Evolutionary conservation across 2,888 invertebrate species (phyloP), one percentile per base, ranked within the genome.

Genomic region (Eilema griseolum): DNA sequence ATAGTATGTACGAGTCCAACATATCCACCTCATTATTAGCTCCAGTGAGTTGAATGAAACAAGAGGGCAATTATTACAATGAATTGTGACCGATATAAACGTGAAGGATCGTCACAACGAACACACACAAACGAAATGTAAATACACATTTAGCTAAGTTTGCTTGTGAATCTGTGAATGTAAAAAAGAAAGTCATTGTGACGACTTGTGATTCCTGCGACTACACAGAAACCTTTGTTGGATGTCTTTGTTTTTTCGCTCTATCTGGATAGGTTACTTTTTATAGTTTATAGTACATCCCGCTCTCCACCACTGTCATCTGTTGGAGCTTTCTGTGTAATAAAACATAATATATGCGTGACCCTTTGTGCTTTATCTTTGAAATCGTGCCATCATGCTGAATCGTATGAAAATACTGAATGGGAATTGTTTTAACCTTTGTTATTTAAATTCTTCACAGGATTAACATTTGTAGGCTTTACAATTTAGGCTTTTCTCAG

Each of bases 141-240:
- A 52, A 52, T 52, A n/a, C n/a, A 52, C n/a, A 52, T 52, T n/a
- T 26, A 37, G 16, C 59, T 28, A 59, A 14, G 24, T 26, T 59
- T 12, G 28, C 46, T 57, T 31, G 23, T 61, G n/a, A 67, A 71
- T 52, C 60, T 14, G 61, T 37, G 70, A 67, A 70, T 72, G 64
- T 28, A 56, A 65, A 67, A 52, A 62, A 16, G 62, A 57, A 64
- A 59, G 57, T 66, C 66, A 56, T 56, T 57, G 37, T 20, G 61
- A 63, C 14, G 28, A 59, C 28, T 59, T 26, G 24, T 7, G 59
- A 61, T 61, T 33, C 63, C 56, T 46, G 56, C 37, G 37, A 28
- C 59, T 31, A 61, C 41, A 71, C 60, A 52, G 46, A 73, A 70
- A 57, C 57, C 67, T 66, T 70, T 73, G 67, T 67, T 64, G 16